These are phyloP conservation scores for Melanostoma scalare DNA, from an alignment of 2,888 invertebrate genomes.

Conservation along the genomic window DNA sequence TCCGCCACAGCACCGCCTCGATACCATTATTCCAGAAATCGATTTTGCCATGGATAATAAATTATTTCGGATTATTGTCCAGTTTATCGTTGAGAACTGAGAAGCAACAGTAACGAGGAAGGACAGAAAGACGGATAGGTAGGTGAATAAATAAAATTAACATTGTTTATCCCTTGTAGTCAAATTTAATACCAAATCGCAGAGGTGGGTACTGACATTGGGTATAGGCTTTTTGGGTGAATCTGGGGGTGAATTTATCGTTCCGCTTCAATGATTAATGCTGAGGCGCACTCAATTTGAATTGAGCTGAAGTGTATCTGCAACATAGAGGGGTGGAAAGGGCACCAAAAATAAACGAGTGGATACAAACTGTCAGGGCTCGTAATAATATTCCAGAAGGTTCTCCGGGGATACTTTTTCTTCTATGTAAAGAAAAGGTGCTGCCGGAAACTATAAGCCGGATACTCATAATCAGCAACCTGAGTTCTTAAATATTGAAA, in stretches of 20 bases:
- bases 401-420: too few species aligned
- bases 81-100: slow-evolving; percentile 42
- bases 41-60: slow-evolving; percentile 60
- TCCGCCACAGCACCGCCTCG: too few species aligned
- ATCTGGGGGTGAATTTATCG: background rate
- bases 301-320: slow-evolving; percentile 40
- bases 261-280: slow-evolving; percentile 65
- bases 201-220: too few species aligned
- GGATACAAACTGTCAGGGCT: background rate
- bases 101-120: slow-evolving; percentile 23
- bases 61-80: slow-evolving; percentile 70
- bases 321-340: background rate
- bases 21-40: slow-evolving; percentile 34
- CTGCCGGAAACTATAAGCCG: too few species aligned
- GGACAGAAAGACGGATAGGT: slow-evolving; percentile 40
- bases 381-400: too few species aligned
- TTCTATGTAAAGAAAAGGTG: too few species aligned
- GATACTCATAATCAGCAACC: too few species aligned
- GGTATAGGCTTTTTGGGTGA: background rate
- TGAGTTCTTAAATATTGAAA: too few species aligned
- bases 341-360: background rate
- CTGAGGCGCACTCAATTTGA: slow-evolving; percentile 60
- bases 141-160: slow-evolving; percentile 63
- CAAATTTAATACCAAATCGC: slow-evolving; percentile 41
- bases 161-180: slow-evolving; percentile 66